Evolutionary conservation across 2,888 invertebrate species (phyloP), one percentile per base, ranked within the genome.

Genomic region (Tanypteryx hageni): DNA sequence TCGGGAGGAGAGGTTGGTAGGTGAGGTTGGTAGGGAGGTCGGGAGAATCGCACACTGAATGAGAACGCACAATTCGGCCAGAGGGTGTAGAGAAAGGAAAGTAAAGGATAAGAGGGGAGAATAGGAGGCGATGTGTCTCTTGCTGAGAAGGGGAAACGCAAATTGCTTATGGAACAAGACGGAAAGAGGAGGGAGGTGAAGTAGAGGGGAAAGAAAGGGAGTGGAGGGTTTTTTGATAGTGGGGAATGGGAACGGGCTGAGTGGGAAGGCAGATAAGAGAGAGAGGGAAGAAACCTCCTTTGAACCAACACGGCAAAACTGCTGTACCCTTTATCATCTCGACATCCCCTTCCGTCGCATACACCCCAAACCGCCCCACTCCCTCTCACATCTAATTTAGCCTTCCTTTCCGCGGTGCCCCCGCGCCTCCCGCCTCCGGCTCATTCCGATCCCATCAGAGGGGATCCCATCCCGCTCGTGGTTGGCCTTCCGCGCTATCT

Each of bases 371-470:
- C 5, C 76, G 76, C 5, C 76, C 9, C n/a, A 10, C n/a, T 76
- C n/a, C 76, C 85, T 11, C 57, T 58, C 85, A 57, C 85, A 56
- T 57, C 85, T 22, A 22, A 56, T 85, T 57, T 57, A 58, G 56
- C 58, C 89, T 58, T 11, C 64, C 89, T 0, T n/a, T 18, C 44
- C 44, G 18, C 13, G 82, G 31, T 2, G 2, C 11, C 11, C 0
- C 82, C n/a, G n/a, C n/a, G n/a, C n/a, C 31, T 44, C 31, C 31
- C 7, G 14, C 44, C 31, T 27, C 44, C 9, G 16, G n/a, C 85
- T 58, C 85, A 11, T 68, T 61, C 86, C 27, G 86, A 85, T 86
- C 61, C 86, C 76, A 76, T 76, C 76, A 76, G 76, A 4, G 76
- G 13, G 76, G 76, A 76, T 76, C 76, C 27, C 76, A 76, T 76